phyloP scores from a whole-genome alignment of 2,113 vertebrate genomes.

The Tetrao urogallus region DNA sequence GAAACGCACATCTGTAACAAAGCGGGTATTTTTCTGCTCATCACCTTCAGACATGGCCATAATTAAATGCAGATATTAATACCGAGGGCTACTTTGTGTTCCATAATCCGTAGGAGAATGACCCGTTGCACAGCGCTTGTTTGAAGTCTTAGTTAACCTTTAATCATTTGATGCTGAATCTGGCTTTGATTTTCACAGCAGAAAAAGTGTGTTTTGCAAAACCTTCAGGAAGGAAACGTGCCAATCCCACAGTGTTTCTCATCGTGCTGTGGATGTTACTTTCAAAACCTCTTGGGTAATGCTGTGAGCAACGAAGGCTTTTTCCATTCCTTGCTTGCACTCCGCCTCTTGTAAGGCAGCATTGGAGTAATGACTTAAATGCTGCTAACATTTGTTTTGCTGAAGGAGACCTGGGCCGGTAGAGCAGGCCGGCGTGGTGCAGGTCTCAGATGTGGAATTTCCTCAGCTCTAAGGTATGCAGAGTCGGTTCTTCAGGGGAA shows the following conservation, averaged over 20 bases:
- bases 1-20: conserved; percentile 36
- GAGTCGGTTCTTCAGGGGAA: neutral
- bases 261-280: neutral
- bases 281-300: neutral
- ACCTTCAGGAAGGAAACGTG: neutral
- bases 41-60: neutral
- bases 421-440: fast-evolving
- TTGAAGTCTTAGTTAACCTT: conserved; percentile 68
- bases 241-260: neutral
- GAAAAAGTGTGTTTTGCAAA: neutral
- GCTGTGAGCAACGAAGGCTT: neutral
- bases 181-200: conserved; percentile 57
- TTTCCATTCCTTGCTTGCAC: neutral
- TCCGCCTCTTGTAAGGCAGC: neutral
- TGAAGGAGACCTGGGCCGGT: fast-evolving
- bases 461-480: fast-evolving
- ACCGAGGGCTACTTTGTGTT: neutral
- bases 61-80: conserved; percentile 43
- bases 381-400: fast-evolving
- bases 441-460: fast-evolving
- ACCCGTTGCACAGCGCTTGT: neutral
- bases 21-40: neutral
- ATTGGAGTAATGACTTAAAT: fast-evolving
- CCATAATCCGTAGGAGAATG: neutral
- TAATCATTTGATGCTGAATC: conserved; percentile 23